A percentile compares a stretch with the other conserved stretches of the same genome.
Conservation (phyloP, 2,113 vertebrate genomes). For the Cebus imitator region DNA sequence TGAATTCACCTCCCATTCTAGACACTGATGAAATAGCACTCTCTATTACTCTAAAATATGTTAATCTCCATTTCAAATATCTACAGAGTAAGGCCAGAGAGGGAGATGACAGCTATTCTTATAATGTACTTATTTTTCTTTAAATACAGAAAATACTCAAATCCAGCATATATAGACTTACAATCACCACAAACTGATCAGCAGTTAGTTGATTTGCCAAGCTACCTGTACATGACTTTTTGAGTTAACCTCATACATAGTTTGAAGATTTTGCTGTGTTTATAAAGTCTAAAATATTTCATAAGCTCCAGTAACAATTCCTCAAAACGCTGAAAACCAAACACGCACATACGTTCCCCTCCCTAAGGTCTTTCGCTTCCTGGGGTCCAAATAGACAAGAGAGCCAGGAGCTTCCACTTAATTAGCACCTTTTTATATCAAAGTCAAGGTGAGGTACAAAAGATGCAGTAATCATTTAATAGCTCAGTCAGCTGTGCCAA, state of each 20-base stretch:
- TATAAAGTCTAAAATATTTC: conserved; percentile 12
- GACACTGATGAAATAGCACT: neutral
- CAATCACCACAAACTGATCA: neutral
- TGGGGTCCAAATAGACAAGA: conserved; percentile 22
- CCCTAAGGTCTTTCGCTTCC: conserved; percentile 62
- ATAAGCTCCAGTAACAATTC: neutral
- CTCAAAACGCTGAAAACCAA: neutral
- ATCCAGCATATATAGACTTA: too few species aligned
- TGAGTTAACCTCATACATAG: neutral
- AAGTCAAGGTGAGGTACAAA: conserved; percentile 60
- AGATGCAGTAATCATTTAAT: conserved; percentile 13
- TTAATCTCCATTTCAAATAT: neutral
- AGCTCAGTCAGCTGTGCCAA: conserved; percentile 45
- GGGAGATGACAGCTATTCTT: neutral
- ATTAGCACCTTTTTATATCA: conserved; percentile 72
- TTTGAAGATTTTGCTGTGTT: conserved; percentile 47
- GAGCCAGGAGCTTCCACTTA: conserved; percentile 69
- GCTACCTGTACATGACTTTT: neutral
- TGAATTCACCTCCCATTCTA: neutral
- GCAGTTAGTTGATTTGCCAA: neutral
- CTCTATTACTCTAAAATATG: neutral
- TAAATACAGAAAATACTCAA: neutral
- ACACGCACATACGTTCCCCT: neutral
- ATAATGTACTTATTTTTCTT: neutral
- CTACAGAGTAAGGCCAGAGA: neutral